Conservation (phyloP, 2,797 vertebrate genomes). For the Galago senegalensis region DNA sequence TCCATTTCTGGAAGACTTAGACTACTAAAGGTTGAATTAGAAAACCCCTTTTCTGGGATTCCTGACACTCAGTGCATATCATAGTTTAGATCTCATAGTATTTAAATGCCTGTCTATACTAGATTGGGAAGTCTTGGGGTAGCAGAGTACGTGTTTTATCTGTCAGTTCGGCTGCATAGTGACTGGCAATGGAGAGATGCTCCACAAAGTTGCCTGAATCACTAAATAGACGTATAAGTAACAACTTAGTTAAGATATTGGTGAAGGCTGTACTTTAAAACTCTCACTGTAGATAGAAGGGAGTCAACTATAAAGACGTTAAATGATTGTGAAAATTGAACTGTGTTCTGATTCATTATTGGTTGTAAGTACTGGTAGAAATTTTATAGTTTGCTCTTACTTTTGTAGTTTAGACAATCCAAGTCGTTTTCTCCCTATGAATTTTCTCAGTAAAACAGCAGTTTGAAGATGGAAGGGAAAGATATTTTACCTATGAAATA, state of each 20-base stretch:
- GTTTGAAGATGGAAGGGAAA: conserved; percentile 11
- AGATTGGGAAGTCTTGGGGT: neutral
- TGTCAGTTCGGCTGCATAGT: neutral
- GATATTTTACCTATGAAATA: conserved; percentile 61
- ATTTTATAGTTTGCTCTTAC: neutral
- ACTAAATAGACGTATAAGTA: neutral
- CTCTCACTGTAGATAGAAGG: neutral
- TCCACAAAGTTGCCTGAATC: neutral
- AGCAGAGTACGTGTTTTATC: neutral
- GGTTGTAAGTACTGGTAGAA: neutral
- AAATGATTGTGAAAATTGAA: neutral
- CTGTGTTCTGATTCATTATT: neutral
- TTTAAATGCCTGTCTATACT: neutral
- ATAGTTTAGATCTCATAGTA: neutral
- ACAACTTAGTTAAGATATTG: neutral
- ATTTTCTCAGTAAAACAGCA: conserved; percentile 38
- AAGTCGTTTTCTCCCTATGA: conserved; percentile 21
- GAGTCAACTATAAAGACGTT: neutral
- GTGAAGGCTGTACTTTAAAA: neutral
- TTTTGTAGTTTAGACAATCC: conserved; percentile 6
- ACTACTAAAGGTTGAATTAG: neutral
- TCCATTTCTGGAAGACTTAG: neutral
- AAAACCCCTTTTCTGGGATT: neutral
- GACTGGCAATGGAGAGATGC: neutral
- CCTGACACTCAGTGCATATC: neutral